Evolutionary conservation across 2,113 vertebrate species (phyloP), one percentile per base, ranked within the genome.

Genomic region (Tympanuchus pallidicinctus): DNA sequence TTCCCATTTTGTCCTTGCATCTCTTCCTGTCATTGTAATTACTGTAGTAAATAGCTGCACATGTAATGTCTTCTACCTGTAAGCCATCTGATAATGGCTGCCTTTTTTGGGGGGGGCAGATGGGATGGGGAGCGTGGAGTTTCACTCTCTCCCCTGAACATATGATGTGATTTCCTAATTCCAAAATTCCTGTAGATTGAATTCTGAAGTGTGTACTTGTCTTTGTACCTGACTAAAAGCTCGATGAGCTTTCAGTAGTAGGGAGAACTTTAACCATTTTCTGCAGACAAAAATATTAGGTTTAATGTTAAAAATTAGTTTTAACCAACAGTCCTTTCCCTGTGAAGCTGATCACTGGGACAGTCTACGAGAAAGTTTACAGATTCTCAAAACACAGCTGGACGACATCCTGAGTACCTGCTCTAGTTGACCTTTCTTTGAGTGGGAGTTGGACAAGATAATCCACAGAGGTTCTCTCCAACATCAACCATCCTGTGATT

Each of bases 61-160:
- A 18, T 59, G 9, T 65, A 47, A 56, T 75, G 20, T 72, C 38
- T 88, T 18, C 32, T 81, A 8, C 45, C 32, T 2, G 0, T 54
- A 64, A 43, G 9, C 36, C 75, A 65, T 81, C 34, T 83, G 52
- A 72, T 8, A 40, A 40, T 86, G 27, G 15, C 18, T 93, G 13
- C 34, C 18, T 17, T 34, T 5, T 34, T 5, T 86, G 72, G 70
- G 30, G 56, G 10, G 36, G 14, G 47, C 47, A 48, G 47, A 27
- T 52, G 27, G 27, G 27, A 28, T 54, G 52, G 52, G 52, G 52
- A 54, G 27, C 5, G 15, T 54, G 52, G 52, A 54, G 50, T 54
- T 47, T 38, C 3, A 3, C 50, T 64, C 5, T 11, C 5, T 18
- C 14, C 3, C 0, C 1, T 5, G 4, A 48, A 40, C 8, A 11